phyloP scores from a whole-genome alignment of 2,113 vertebrate genomes.

The Acanthisitta chloris region DNA sequence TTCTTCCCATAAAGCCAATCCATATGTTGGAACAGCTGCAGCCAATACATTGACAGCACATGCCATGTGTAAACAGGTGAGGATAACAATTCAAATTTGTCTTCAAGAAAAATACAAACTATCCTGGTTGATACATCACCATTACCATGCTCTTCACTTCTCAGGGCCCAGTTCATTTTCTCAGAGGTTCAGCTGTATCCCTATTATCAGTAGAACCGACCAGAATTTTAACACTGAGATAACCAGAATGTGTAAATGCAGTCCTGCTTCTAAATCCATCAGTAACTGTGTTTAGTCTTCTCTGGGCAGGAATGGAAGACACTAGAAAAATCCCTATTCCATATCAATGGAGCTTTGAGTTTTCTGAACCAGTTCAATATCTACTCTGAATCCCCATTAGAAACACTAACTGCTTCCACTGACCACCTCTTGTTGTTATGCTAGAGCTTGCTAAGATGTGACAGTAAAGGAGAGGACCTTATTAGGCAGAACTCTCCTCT shows the following conservation, averaged over 20 bases:
- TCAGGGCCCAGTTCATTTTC: background rate
- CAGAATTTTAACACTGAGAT: background rate
- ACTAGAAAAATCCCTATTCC: background rate
- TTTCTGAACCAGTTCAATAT: background rate
- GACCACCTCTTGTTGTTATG: background rate
- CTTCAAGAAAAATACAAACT: background rate
- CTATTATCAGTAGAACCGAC: background rate
- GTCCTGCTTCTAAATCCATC: background rate
- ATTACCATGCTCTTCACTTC: rapidly evolving
- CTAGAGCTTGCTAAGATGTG: background rate
- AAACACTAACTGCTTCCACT: background rate
- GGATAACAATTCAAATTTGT: background rate
- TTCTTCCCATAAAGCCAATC: background rate
- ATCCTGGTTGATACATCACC: background rate
- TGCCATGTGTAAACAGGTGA: background rate
- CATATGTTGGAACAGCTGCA: background rate
- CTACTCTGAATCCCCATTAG: background rate
- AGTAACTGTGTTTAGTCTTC: background rate
- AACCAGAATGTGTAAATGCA: background rate
- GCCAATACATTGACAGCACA: background rate
- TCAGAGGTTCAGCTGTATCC: background rate
- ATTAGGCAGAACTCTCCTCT: background rate
- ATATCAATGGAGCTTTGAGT: background rate
- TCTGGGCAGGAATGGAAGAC: background rate
- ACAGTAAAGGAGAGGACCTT: background rate